Base-by-base conservation (phyloP, 2,113 vertebrate species). In the Nyctibius bracteatus region DNA sequence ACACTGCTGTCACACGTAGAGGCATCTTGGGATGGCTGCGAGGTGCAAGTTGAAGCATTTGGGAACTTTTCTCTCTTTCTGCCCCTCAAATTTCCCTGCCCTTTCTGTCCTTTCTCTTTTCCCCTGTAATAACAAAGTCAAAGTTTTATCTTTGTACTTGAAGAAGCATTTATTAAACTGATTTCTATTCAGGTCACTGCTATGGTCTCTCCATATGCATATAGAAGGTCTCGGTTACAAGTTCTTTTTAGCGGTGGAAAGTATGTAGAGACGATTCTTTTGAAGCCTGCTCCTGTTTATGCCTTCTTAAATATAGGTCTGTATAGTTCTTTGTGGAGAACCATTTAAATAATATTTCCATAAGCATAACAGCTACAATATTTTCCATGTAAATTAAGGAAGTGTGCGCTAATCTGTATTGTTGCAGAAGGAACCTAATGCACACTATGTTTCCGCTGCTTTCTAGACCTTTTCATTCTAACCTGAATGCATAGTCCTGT, bases 361-460 rank as follows among this genome's bases (percentile, higher is more conserved):
- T 92, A 85, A 81, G 65, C 83, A 95, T 39, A 91, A 84, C 61
- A 82, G 43, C 33, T 65, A 6, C 88, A 94, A 71, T 73, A 57
- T 61, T 94, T 94, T 86, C 55, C 49, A 46, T 86, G 25, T 84
- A 92, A 93, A 90, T 90, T 43, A 54, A 87, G 54, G 71, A 91
- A 93, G 58, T 70, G 24, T 20, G 41, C 33, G 14, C 54, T 67
- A 37, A 92, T 62, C 74, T 74, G 74, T 57, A 12, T 82, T 91
- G 59, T 70, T 95, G 37, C 23, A 75, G 75, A 90, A 75, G 47
- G 68, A 95, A 81, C 58, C 41, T 68, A 86, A 65, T 65, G 30
- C 75, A 71, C 6, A 0, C 39, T 23, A 9, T 71, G 47, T 51
- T 33, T 43, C 85, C 2, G 8, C n/a, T 81, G 39, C 58, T 90